Evolutionary conservation across 1,140 invertebrate genomes (phyloP).

Genomic region (Ooceraea biroi): DNA sequence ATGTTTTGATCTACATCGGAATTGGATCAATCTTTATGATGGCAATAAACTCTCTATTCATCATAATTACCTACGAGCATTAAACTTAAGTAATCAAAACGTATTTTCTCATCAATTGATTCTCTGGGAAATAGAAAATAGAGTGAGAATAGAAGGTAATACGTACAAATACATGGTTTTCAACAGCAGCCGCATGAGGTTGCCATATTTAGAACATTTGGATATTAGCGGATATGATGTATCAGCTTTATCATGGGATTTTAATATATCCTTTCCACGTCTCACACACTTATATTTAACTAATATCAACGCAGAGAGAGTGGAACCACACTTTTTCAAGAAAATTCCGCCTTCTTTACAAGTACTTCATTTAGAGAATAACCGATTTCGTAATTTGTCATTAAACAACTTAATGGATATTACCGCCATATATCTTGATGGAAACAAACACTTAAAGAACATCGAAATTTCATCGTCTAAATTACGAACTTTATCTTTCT

Average conservation of each 20-base stretch:
- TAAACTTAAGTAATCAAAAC: background rate
- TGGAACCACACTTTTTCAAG: background rate
- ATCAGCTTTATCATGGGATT: background rate
- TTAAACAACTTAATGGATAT: background rate
- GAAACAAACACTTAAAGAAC: background rate
- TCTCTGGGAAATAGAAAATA: background rate
- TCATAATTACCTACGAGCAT: background rate
- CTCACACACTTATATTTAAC: conserved; percentile 28
- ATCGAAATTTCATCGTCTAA: background rate
- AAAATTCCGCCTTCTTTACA: conserved; percentile 31
- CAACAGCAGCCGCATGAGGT: background rate
- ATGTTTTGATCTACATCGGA: background rate
- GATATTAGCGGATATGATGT: background rate
- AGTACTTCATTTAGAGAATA: conserved; percentile 42
- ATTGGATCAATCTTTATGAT: background rate
- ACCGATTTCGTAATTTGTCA: background rate
- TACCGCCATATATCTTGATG: conserved; percentile 1
- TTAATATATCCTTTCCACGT: background rate
- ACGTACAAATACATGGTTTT: background rate
- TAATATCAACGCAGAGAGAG: rapidly evolving
- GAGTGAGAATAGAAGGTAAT: background rate
- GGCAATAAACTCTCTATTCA: background rate
- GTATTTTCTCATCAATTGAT: background rate
- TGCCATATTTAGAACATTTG: conserved; percentile 13
- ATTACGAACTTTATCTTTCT: conserved; percentile 16